Evolutionary conservation across 2,888 invertebrate species (phyloP), one percentile per base, ranked within the genome.

Genomic region (Nomada lathburiana): DNA sequence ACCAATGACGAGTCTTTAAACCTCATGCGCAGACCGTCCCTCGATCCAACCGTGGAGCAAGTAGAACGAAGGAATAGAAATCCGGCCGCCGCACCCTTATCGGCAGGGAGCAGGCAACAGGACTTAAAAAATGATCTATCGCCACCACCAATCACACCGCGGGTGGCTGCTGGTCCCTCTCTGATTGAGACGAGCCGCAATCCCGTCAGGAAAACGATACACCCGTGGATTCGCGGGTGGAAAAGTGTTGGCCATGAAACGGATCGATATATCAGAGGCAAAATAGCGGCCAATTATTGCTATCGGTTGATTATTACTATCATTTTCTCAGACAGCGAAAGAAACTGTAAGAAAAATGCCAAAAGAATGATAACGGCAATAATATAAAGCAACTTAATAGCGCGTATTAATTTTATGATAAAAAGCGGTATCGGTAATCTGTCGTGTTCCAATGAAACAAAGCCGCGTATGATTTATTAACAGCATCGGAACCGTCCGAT

Each of bases 41-140:
- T 78, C 78, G 71, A 68, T 29, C 79, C 82, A 69, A 36, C 75
- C 81, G 65, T 70, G 78, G 71, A 57, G 62, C 57, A 69, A 87
- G 71, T 55, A 59, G 85, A 73, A 67, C 4, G 55, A 67, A 53
- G 57, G 53, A 73, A 53, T 20, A n/a, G 47, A 0, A 20, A 57
- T 59, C 2, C 18, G 71, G 57, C 74, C 63, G 79, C 73, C 76
- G 76, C 87, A 77, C 82, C 89, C 90, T 93, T 92, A 91, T 92
- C 92, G 87, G 87, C 86, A 88, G 87, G 89, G 86, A 88, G 86
- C 88, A 89, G 88, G 87, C 89, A 88, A 50, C 80, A 74, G 69
- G 91, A 89, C 88, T 92, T 91, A 92, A 93, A 93, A 93, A 92
- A 92, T 93, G 93, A 92, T 90, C 90, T 89, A 91, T 90, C 82